A percentile compares a stretch with the other conserved stretches of the same genome.
These are phyloP conservation scores for Machimus rusticus DNA, from an alignment of 2,888 invertebrate species.

Conservation along the genomic window DNA sequence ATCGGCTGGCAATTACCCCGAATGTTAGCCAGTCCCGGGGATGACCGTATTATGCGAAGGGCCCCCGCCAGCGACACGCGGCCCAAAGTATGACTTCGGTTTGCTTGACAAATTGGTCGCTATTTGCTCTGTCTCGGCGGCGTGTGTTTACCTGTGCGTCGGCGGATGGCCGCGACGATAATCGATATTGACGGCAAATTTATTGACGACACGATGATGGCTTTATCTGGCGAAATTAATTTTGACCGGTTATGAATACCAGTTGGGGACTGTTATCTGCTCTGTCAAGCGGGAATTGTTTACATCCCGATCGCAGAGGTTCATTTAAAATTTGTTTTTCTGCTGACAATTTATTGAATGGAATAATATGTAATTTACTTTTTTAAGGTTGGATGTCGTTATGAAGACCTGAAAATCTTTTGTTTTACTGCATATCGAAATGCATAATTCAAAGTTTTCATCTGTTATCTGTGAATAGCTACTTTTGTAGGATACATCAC, in stretches of 20 bases:
- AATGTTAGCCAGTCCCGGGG: background rate
- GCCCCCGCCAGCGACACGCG: background rate
- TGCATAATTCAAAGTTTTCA: too few relatives aligned
- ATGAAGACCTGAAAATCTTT: too few relatives aligned
- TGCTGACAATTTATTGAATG: background rate
- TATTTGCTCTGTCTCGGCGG: background rate
- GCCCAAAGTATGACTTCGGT: background rate
- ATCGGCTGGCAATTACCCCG: background rate
- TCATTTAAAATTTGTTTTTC: background rate
- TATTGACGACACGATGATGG: background rate
- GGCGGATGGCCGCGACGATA: background rate
- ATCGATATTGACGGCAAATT: background rate
- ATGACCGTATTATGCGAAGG: background rate
- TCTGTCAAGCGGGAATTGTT: background rate
- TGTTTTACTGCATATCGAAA: too few relatives aligned
- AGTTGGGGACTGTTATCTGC: background rate
- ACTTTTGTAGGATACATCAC: too few relatives aligned
- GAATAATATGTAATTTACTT: too few relatives aligned
- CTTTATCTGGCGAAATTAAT: background rate
- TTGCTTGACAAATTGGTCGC: background rate
- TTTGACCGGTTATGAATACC: background rate
- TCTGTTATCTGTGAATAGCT: too few relatives aligned
- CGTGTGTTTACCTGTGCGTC: background rate
- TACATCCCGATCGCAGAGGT: background rate
- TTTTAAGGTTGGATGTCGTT: too few relatives aligned